Evolutionary conservation across 30 jellyfish, hydroid and myxozoan genomes (phyloP).

Genomic region (Morbakka virulenta): DNA sequence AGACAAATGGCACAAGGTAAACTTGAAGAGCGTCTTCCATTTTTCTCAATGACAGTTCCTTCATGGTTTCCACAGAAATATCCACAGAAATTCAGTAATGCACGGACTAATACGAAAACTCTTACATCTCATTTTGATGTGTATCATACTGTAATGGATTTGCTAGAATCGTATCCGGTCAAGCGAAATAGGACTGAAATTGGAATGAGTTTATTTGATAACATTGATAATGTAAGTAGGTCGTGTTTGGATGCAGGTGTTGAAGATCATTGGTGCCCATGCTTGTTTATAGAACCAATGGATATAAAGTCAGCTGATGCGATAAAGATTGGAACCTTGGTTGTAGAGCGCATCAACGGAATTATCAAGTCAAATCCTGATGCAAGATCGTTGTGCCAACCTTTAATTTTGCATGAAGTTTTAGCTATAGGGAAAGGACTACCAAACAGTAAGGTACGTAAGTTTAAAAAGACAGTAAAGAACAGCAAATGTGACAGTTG

Average conservation of each 20-base stretch:
- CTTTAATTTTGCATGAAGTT: neutral
- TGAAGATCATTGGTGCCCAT: conserved; percentile 81
- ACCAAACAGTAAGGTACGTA: too few relatives aligned
- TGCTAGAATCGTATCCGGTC: neutral
- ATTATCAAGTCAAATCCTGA: neutral
- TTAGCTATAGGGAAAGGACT: conserved; percentile 2
- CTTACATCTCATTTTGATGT: conserved; percentile 76
- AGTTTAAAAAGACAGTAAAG: too few relatives aligned
- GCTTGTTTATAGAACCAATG: conserved; percentile 2
- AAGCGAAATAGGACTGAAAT: neutral
- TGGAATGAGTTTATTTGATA: conserved; percentile 49
- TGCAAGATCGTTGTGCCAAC: neutral
- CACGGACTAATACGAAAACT: conserved; percentile 8
- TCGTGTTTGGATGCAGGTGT: conserved; percentile 72
- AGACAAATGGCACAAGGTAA: conserved; percentile 60
- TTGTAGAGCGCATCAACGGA: conserved; percentile 38
- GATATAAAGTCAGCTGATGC: neutral
- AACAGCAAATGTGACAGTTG: too few relatives aligned
- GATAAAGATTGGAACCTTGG: conserved; percentile 13
- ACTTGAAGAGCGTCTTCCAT: conserved; percentile 78
- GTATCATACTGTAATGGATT: conserved; percentile 31
- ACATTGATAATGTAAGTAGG: conserved; percentile 27
- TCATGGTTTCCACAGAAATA: neutral
- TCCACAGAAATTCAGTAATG: neutral
- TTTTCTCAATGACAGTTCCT: conserved; percentile 59